Base-by-base conservation (phyloP, 2,797 vertebrate genomes). In the Danio tinwini region DNA sequence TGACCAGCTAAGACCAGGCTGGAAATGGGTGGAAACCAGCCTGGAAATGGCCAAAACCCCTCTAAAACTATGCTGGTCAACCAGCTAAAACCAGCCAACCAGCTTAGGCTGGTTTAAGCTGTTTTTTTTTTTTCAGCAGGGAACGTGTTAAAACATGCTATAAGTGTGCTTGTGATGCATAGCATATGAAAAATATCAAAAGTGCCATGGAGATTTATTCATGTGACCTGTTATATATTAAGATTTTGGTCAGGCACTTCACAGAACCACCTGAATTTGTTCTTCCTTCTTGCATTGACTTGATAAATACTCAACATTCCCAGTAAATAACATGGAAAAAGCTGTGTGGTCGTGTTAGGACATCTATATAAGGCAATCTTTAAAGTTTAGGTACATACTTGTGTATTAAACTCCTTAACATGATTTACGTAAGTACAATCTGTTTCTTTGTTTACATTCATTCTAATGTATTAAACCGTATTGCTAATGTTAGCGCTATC, bases 201-300 rank as follows among this genome's bases (percentile, higher is more conserved):
- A 19, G 21, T 39, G 56, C 21, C 39, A 53, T 39, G 17, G 29
- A 52, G 14, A 69, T 56, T 14, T 71, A 9, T 14, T 21, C 52
- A 71, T 53, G 49, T 53, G 67, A 40, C 49, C 44, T 71, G 39
- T 56, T 44, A 63, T 52, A 52, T 42, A 50, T 74, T 40, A 75
- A 21, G 47, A 5, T 65, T 42, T 64, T 37, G 52, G 59, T 44
- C 37, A 29, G 42, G 17, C 16, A 53, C 9, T 44, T 74, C 10
- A 55, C 17, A 44, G 13, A 44, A 19, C n/a, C 16, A 53, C 49
- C 49, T 64, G 13, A 75, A 21, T 14, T 52, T 75, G 17, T 52
- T 53, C 49, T 50, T 39, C 42, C 19, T 42, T 55, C 16, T 12
- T 13, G 16, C 50, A 8, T 64, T n/a, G 50, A 12, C 12, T 47